Evolutionary conservation across 2,888 invertebrate genomes (phyloP).

Genomic region (Temnothorax ravouxi): DNA sequence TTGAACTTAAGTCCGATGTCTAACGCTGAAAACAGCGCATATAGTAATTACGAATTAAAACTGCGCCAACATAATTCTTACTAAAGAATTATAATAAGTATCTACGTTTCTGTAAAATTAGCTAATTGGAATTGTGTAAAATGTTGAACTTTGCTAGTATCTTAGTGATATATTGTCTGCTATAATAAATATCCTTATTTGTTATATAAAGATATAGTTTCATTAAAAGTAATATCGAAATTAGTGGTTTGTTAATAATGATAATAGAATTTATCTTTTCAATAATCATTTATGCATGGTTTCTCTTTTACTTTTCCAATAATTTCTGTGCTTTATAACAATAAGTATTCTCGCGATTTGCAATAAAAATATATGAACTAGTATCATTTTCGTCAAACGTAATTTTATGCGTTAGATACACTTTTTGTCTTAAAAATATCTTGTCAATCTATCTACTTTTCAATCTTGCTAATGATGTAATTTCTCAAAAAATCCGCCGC

Average conservation of each 20-base stretch:
- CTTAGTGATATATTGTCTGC: not conserved
- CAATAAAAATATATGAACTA: not conserved
- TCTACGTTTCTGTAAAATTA: not conserved
- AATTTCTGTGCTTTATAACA: not conserved
- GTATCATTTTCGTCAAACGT: not conserved
- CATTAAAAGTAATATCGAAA: not conserved
- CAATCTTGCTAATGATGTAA: not conserved
- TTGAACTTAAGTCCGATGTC: not conserved
- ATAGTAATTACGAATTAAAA: slow-evolving; percentile 17
- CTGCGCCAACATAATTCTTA: not conserved
- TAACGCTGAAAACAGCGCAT: not conserved
- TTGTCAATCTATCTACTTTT: not conserved
- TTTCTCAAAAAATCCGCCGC: not conserved
- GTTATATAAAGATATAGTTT: not conserved
- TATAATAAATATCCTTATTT: not conserved
- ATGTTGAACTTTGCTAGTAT: not conserved
- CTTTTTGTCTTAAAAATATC: not conserved
- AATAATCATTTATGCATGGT: not conserved
- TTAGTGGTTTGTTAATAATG: not conserved
- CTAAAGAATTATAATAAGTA: not conserved
- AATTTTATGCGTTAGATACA: not conserved
- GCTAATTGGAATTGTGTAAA: not conserved
- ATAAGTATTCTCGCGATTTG: not conserved
- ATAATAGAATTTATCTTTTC: not conserved
- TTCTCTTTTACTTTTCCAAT: not conserved